Evolutionary conservation across 1,140 invertebrate genomes (phyloP).

Genomic region (Neodiprion virginianus): DNA sequence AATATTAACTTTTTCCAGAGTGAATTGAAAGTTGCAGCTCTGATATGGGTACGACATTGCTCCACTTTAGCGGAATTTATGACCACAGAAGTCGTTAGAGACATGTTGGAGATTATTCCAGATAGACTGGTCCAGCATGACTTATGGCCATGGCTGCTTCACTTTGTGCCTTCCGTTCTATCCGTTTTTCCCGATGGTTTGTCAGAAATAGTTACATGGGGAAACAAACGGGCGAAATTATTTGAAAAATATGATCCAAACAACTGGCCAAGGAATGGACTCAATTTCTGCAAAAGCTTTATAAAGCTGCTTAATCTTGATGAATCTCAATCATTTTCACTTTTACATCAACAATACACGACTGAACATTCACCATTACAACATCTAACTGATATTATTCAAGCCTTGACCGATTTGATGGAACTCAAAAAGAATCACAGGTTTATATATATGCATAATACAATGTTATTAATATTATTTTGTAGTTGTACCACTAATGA

Average conservation of each 20-base stretch:
- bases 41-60: slow-evolving; percentile 50
- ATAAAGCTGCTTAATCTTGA: slow-evolving; percentile 41
- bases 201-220: slow-evolving; percentile 44
- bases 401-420: slow-evolving; percentile 44
- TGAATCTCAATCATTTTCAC: slow-evolving; percentile 27
- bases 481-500: too few relatives aligned
- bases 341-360: slow-evolving; percentile 34
- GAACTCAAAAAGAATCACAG: slow-evolving; percentile 45
- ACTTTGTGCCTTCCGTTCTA: slow-evolving; percentile 49
- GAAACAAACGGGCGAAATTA: slow-evolving; percentile 39
- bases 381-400: slow-evolving; percentile 34
- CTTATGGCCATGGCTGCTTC: slow-evolving; percentile 48
- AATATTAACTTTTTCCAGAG: slow-evolving; percentile 29
- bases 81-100: slow-evolving; percentile 29
- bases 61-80: slow-evolving; percentile 34
- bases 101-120: slow-evolving; percentile 39
- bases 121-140: slow-evolving; percentile 27
- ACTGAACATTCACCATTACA: slow-evolving; percentile 37
- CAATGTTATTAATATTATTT: too few relatives aligned
- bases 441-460: slow-evolving; percentile 23
- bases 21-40: slow-evolving; percentile 47
- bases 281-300: slow-evolving; percentile 43
- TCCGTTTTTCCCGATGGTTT: slow-evolving; percentile 41
- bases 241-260: slow-evolving; percentile 42
- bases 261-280: slow-evolving; percentile 48